Evolutionary conservation across 2,888 invertebrate species (phyloP), one percentile per base, ranked within the genome.

Genomic region (Drosophila demipolita): DNA sequence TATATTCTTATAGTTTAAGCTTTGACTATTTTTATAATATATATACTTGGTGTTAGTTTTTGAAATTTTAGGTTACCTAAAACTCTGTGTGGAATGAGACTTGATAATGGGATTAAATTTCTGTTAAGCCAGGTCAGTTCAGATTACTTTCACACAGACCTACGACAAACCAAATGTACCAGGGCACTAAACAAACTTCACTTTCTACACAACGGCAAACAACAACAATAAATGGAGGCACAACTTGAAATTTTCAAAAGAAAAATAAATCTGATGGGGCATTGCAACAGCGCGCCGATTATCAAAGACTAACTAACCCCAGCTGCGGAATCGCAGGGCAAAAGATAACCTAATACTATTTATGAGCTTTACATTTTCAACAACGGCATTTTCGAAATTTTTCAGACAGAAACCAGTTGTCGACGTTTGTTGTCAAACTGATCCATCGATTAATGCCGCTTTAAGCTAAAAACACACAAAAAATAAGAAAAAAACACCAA

Each of bases 371-470:
- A 64, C 50, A 73, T 81, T 85, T 79, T 71, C 76, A 78, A 71
- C 80, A 70, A 74, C 79, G 75, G 82, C 76, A 82, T 87, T 87
- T 90, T 87, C 89, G 87, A 90, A 87, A 87, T 90, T 76, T 73
- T 60, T 36, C 15, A 29, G 29, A 5, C 57, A 55, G 55, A 80
- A 87, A 87, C 87, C 74, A 50, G 90, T 88, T 75, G 54, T 63
- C 88, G 75, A 76, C 87, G 80, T 82, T 73, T 75, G 87, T 80
- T 80, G 89, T 85, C 88, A 77, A 78, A 73, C 80, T 85, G 83
- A 89, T 89, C 88, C 85, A 78, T 83, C 79, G 82, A 61, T 70
- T 50, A 80, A 78, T 42, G 66, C 77, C 71, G 61, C 36, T 23
- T 48, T 26, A 15, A 55, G n/a, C 38, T 6, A 33, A 57, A 50